Evolutionary conservation across 2,113 vertebrate species (phyloP).

Genomic region (Xiphias gladius): DNA sequence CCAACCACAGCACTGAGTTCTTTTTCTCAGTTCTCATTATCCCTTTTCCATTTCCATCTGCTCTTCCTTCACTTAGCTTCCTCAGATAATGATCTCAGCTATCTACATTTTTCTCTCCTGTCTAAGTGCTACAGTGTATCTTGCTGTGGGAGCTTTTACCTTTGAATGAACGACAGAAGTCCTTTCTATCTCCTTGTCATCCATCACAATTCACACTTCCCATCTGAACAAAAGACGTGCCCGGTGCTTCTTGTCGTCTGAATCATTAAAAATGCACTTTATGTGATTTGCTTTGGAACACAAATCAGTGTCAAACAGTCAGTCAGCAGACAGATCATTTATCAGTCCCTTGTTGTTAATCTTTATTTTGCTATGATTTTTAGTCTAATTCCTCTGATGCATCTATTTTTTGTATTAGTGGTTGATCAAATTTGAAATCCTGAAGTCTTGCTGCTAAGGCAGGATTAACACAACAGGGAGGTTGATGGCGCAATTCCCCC

Average conservation of each 20-base stretch:
- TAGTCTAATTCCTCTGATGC: background rate
- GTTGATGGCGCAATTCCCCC: too few relatives aligned
- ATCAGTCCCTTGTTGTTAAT: slow-evolving; percentile 1
- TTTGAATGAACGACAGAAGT: slow-evolving; percentile 59
- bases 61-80: slow-evolving; percentile 35
- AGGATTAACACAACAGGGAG: background rate
- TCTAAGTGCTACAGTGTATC: slow-evolving; percentile 19
- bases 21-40: slow-evolving; percentile 49
- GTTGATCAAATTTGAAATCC: background rate
- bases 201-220: slow-evolving; percentile 56
- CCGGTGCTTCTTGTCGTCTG: background rate
- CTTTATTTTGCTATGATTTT: slow-evolving; percentile 18
- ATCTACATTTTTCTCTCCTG: slow-evolving; percentile 32
- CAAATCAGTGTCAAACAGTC: slow-evolving; percentile 51
- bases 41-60: slow-evolving; percentile 50
- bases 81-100: slow-evolving; percentile 55
- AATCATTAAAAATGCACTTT: slow-evolving; percentile 53
- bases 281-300: slow-evolving; percentile 52
- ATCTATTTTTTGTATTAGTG: background rate
- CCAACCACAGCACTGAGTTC: slow-evolving; percentile 29
- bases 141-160: slow-evolving; percentile 40
- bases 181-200: slow-evolving; percentile 60
- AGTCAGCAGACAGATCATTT: slow-evolving; percentile 10
- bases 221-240: slow-evolving; percentile 55
- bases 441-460: background rate